Percentiles rank a stretch among this genome's conserved stretches.
Conservation (phyloP, 2,797 vertebrate species). For the Darevskia mixta region DNA sequence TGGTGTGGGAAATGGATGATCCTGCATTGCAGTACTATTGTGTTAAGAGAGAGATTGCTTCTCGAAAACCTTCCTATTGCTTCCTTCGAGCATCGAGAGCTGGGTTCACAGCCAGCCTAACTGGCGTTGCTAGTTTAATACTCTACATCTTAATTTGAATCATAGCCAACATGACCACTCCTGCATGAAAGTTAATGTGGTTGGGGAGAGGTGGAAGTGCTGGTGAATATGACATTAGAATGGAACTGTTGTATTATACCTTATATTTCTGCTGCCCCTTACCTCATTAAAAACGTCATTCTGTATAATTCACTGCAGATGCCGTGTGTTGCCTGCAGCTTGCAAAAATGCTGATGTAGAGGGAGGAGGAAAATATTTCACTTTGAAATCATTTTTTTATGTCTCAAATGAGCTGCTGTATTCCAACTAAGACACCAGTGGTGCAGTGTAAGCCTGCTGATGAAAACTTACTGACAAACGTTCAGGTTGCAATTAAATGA, state of each 20-base stretch:
- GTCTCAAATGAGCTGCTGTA: conserved; percentile 36
- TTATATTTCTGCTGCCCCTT: conserved; percentile 56
- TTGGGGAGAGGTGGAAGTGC: conserved; percentile 35
- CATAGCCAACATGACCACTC: conserved; percentile 48
- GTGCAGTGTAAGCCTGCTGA: conserved; percentile 14
- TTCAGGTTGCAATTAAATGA: conserved; percentile 38
- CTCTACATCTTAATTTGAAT: conserved; percentile 36
- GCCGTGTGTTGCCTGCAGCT: conserved; percentile 55
- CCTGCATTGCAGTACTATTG: not conserved
- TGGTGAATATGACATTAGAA: conserved; percentile 44
- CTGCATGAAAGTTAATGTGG: conserved; percentile 54
- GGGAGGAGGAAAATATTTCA: conserved; percentile 60
- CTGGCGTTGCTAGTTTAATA: not conserved
- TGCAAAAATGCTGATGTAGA: conserved; percentile 63
- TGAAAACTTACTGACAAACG: conserved; percentile 4
- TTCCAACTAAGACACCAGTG: conserved; percentile 44
- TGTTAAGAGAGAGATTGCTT: not conserved
- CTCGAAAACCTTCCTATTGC: not conserved
- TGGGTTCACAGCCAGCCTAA: not conserved
- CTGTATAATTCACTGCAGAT: conserved; percentile 69
- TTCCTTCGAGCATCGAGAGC: not conserved
- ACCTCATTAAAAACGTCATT: conserved; percentile 59
- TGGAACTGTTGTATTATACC: conserved; percentile 41
- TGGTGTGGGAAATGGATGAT: not conserved
- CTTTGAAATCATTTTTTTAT: conserved; percentile 61